Evolutionary conservation across 2,113 vertebrate genomes (phyloP).

Genomic region (Rhadina sibilatrix): DNA sequence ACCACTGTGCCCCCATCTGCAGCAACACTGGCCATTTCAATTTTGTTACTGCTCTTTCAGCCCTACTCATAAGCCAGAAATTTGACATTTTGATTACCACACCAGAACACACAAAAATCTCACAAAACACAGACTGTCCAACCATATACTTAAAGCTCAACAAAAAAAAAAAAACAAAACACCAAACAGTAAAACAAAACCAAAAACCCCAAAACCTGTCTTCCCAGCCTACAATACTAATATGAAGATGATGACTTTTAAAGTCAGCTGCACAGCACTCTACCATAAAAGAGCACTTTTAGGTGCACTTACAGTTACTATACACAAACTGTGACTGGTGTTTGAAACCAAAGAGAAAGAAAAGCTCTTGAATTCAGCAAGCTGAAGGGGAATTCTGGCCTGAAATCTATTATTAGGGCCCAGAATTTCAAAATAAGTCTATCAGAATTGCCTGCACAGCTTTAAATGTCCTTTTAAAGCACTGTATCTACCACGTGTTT

Average conservation of each 20-base stretch:
- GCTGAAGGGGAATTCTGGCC: neutral
- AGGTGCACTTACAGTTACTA: neutral
- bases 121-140: neutral
- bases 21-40: neutral
- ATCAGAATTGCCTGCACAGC: neutral
- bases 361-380: neutral
- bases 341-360: neutral
- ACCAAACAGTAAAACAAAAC: neutral
- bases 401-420: neutral
- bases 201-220: neutral
- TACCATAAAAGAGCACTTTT: neutral
- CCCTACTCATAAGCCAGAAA: neutral
- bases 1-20: neutral
- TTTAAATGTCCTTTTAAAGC: neutral
- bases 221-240: neutral
- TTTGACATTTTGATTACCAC: neutral
- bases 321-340: neutral
- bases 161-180: fast-evolving
- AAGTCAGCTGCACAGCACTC: neutral
- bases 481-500: neutral
- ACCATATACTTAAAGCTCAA: neutral
- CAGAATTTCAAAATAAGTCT: neutral
- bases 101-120: neutral
- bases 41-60: neutral
- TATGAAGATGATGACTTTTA: neutral